Conservation (phyloP, 2,797 vertebrate species). For the Channa striata region DNA sequence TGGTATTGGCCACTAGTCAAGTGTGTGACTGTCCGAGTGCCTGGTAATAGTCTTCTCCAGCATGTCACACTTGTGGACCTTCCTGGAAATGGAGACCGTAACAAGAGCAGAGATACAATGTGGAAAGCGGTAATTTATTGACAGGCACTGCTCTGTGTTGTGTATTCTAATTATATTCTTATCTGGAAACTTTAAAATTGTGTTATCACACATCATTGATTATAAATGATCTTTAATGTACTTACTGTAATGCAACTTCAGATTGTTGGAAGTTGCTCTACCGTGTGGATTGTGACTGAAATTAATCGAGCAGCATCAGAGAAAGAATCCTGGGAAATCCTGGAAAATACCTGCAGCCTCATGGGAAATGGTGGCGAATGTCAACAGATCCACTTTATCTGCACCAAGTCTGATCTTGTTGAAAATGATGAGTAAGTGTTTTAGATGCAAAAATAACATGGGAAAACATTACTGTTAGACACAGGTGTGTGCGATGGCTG, state of each 20-base stretch:
- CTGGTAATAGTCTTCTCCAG: constrained; percentile 48
- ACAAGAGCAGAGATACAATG: constrained; percentile 67
- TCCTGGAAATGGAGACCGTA: no score
- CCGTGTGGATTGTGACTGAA: no score
- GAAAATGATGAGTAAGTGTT: constrained; percentile 19
- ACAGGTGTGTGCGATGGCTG: no score
- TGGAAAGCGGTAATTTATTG: constrained; percentile 68
- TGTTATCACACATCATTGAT: background rate
- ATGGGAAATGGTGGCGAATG: no score
- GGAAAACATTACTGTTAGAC: background rate
- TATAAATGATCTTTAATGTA: rapidly evolving
- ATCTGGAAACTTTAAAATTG: background rate
- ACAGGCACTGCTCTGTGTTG: background rate
- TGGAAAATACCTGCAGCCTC: constrained; percentile 4
- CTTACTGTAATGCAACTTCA: constrained; percentile 7
- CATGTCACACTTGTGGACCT: no score
- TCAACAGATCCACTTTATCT: constrained; percentile 67
- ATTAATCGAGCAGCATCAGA: constrained; percentile 43
- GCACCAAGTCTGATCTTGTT: constrained; percentile 49
- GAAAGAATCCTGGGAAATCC: constrained; percentile 57
- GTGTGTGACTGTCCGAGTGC: constrained; percentile 69
- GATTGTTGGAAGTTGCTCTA: constrained; percentile 55
- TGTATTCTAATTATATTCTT: background rate
- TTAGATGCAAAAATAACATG: background rate
- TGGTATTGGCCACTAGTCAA: constrained; percentile 78